Conservation (phyloP, 1,140 invertebrate genomes). For the Delia radicum region DNA sequence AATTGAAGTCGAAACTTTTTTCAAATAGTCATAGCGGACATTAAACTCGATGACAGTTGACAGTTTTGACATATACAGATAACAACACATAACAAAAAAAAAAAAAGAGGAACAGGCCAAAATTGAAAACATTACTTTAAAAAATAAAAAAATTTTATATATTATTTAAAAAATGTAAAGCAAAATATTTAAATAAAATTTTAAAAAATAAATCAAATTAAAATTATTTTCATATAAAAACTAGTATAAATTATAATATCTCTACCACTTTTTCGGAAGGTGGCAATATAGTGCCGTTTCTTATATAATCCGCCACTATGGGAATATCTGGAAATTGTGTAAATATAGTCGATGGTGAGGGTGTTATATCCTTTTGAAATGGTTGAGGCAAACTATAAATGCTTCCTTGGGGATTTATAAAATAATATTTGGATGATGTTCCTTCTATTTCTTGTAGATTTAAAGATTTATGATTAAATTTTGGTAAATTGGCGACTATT, state of each 20-base stretch:
- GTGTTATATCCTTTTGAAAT: not conserved
- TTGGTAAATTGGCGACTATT: not conserved
- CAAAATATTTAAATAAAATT: too few relatives aligned
- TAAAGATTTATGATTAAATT: not conserved
- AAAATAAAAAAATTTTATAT: not conserved
- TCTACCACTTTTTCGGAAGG: not conserved
- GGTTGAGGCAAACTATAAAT: slow-evolving; percentile 7
- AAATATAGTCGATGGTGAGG: not conserved
- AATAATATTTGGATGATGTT: not conserved
- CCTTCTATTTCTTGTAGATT: not conserved
- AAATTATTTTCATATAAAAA: not conserved
- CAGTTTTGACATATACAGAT: too few relatives aligned
- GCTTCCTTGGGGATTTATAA: not conserved
- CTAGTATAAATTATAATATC: not conserved
- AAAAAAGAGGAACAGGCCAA: too few relatives aligned
- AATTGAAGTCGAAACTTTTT: too few relatives aligned
- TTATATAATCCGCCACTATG: not conserved
- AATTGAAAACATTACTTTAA: not conserved
- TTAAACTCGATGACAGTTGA: too few relatives aligned
- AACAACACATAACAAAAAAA: too few relatives aligned
- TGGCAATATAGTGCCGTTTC: not conserved
- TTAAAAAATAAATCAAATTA: not conserved
- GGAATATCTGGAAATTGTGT: not conserved
- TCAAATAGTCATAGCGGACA: too few relatives aligned
- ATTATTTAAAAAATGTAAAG: not conserved